phyloP scores from a whole-genome alignment of 2,113 vertebrate genomes.

The Felis chaus region DNA sequence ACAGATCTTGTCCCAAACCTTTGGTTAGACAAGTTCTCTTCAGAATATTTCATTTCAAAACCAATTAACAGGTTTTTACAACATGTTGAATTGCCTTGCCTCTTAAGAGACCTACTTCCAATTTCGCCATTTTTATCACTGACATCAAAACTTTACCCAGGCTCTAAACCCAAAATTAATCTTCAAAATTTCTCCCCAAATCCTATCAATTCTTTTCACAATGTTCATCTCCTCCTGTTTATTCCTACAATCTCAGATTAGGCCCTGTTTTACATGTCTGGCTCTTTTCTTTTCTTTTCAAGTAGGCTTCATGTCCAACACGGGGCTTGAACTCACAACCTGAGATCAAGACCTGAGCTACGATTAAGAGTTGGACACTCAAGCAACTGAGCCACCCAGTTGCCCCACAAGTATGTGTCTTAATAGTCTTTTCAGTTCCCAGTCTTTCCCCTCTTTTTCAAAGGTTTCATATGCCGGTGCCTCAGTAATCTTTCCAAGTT shows the following conservation, averaged over 20 bases:
- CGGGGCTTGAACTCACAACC: too few species aligned
- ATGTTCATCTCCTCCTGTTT: background rate
- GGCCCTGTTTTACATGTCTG: background rate
- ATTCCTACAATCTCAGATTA: background rate
- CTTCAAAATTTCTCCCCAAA: conserved; percentile 36
- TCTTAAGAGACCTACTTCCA: conserved; percentile 18
- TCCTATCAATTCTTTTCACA: conserved; percentile 16
- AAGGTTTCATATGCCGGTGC: background rate
- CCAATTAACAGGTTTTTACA: conserved; percentile 20
- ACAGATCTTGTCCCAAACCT: conserved; percentile 15
- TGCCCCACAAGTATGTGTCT: background rate
- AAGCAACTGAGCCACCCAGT: too few species aligned
- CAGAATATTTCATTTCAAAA: conserved; percentile 51
- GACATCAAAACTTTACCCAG: conserved; percentile 35
- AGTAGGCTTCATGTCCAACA: too few species aligned
- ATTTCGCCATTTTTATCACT: conserved; percentile 48
- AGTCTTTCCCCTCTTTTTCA: background rate
- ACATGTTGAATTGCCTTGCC: background rate
- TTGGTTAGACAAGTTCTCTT: background rate
- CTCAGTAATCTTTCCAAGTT: conserved; percentile 9
- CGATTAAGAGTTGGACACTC: too few species aligned
- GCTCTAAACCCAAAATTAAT: conserved; percentile 20
- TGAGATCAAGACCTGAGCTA: too few species aligned
- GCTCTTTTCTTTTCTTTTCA: too few species aligned
- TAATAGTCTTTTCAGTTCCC: background rate